Percentiles rank a stretch among this genome's conserved stretches.
Evolutionary conservation across 2,113 vertebrate species (phyloP).

Genomic region (Plotosus lineatus): DNA sequence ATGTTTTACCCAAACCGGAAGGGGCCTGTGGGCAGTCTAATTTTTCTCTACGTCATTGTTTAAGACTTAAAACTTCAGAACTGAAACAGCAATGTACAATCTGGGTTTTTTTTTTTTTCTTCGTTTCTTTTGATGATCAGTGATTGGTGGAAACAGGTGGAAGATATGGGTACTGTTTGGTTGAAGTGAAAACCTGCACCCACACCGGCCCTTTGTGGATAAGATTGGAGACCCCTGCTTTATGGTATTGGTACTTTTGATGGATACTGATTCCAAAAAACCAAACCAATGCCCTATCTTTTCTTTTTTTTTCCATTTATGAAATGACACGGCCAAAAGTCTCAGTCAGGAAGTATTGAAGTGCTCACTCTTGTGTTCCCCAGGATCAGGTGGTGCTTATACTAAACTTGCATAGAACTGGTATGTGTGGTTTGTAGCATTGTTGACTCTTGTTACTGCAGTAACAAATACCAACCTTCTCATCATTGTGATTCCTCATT

Average conservation of each 20-base stretch:
- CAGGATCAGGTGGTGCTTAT: background rate
- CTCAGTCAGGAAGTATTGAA: constrained; percentile 21
- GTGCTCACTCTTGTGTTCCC: background rate
- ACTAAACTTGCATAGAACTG: background rate
- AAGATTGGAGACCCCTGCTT: no score
- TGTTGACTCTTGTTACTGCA: background rate
- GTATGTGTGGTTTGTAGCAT: constrained; percentile 12
- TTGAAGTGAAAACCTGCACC: no score
- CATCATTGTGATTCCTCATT: constrained; percentile 12
- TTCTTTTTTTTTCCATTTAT: background rate
- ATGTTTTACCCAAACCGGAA: no score
- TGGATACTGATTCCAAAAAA: constrained; percentile 9
- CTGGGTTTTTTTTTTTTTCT: no score
- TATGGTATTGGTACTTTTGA: background rate
- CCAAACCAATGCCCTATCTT: background rate
- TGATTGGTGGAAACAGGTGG: no score
- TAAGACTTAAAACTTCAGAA: no score
- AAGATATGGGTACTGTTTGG: no score
- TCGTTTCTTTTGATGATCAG: no score
- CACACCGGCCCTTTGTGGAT: no score
- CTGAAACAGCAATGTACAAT: no score
- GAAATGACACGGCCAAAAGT: constrained; percentile 32
- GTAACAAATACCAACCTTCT: background rate
- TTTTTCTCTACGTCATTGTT: no score
- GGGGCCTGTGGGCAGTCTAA: no score